Conservation (phyloP, 2,113 vertebrate genomes). For the Trematocara marginatum region DNA sequence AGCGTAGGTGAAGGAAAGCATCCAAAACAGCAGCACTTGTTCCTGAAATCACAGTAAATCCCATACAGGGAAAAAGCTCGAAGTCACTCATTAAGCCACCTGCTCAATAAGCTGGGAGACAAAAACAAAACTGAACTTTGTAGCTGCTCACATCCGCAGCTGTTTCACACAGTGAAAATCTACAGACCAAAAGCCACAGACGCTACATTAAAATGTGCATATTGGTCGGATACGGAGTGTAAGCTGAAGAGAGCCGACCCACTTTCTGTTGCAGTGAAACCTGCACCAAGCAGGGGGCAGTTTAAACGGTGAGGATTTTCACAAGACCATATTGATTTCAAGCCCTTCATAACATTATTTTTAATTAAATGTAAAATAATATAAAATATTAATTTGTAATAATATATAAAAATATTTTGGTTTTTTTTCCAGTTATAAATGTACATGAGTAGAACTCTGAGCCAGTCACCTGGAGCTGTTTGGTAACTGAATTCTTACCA, state of each 20-base stretch:
- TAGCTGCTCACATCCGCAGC: background rate
- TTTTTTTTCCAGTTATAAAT: background rate
- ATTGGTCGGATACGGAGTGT: background rate
- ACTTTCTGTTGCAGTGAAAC: background rate
- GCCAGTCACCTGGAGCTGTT: background rate
- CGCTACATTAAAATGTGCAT: background rate
- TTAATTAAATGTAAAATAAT: background rate
- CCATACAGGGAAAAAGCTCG: background rate
- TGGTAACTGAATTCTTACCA: background rate
- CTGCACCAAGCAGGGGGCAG: background rate
- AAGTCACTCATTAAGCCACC: background rate
- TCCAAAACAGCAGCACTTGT: background rate
- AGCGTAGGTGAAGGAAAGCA: background rate
- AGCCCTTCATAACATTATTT: background rate
- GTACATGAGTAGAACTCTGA: background rate
- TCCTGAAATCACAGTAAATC: background rate
- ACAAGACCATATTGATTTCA: background rate
- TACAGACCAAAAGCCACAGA: background rate
- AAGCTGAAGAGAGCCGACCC: background rate
- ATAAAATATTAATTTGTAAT: background rate
- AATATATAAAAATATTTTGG: background rate
- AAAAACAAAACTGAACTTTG: background rate
- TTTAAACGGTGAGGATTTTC: background rate
- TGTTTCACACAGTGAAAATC: too few species aligned
- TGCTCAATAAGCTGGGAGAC: background rate